Evolutionary conservation across 2,888 invertebrate species (phyloP).

Genomic region (Pogonocherus hispidulus): DNA sequence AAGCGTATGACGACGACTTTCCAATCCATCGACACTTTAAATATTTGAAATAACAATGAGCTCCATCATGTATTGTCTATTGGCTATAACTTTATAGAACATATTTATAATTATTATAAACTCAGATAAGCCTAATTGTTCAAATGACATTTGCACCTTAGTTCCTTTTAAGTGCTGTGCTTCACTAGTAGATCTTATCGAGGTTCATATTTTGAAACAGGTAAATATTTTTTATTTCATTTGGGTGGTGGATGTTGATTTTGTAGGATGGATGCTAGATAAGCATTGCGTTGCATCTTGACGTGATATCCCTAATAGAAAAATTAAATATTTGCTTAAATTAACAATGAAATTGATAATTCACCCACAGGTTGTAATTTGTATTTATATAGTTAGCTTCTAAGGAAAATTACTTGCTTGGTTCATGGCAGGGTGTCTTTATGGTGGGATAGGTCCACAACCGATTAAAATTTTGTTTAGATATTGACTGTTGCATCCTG

Average conservation of each 20-base stretch:
- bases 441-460: too few species aligned
- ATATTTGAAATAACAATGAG: constrained; percentile 7
- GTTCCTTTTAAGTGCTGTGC: background rate
- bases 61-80: background rate
- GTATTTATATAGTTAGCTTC: background rate
- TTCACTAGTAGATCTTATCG: background rate
- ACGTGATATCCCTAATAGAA: background rate
- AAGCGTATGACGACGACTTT: constrained; percentile 9
- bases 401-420: background rate
- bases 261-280: constrained; percentile 2
- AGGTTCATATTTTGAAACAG: background rate
- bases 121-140: background rate
- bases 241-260: background rate
- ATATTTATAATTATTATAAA: background rate
- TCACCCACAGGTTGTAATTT: constrained; percentile 15
- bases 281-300: background rate
- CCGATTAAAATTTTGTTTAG: too few species aligned
- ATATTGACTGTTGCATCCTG: too few species aligned
- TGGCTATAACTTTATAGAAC: background rate
- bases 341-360: constrained; percentile 8
- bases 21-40: constrained; percentile 15
- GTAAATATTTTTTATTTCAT: background rate
- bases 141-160: background rate
- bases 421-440: too few species aligned
- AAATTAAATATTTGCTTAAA: constrained; percentile 27